These are phyloP conservation scores for Cryptoleucopteryx plumbea DNA, from an alignment of 2,113 vertebrate genomes.

Conservation along the genomic window DNA sequence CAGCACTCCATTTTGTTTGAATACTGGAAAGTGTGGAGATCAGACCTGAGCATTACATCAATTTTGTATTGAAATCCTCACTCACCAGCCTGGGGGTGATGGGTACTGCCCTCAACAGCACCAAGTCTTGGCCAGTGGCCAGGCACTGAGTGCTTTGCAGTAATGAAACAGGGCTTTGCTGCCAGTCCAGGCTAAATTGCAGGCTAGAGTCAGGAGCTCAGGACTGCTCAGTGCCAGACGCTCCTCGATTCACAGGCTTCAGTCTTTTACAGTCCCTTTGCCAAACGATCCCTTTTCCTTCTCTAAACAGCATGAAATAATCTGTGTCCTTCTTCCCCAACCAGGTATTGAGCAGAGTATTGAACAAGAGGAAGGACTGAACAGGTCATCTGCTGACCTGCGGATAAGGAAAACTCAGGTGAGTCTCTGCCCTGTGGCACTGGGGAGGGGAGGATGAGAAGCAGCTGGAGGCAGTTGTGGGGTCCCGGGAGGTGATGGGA, in stretches of 20 bases:
- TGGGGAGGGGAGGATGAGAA: background rate
- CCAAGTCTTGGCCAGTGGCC: background rate
- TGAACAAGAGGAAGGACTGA: constrained; percentile 92
- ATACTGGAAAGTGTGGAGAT: background rate
- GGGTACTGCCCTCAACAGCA: background rate
- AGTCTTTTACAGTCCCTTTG: background rate
- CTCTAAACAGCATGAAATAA: background rate
- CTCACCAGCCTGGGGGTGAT: background rate
- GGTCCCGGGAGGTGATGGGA: background rate
- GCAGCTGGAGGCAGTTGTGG: background rate
- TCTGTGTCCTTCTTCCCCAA: background rate
- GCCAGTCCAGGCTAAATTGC: background rate
- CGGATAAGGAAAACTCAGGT: constrained; percentile 98
- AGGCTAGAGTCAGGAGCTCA: background rate
- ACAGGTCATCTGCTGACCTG: constrained; percentile 90
- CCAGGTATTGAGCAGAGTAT: constrained; percentile 93
- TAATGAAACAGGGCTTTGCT: background rate
- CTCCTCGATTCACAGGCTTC: background rate
- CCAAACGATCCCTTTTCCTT: background rate
- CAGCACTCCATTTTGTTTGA: background rate
- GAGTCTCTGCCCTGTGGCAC: background rate
- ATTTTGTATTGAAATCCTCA: background rate
- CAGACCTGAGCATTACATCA: background rate
- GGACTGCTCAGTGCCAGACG: background rate
- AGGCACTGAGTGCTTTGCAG: background rate